These are phyloP conservation scores for Cantharis rufa DNA, from an alignment of 2,888 invertebrate species.

Conservation along the genomic window DNA sequence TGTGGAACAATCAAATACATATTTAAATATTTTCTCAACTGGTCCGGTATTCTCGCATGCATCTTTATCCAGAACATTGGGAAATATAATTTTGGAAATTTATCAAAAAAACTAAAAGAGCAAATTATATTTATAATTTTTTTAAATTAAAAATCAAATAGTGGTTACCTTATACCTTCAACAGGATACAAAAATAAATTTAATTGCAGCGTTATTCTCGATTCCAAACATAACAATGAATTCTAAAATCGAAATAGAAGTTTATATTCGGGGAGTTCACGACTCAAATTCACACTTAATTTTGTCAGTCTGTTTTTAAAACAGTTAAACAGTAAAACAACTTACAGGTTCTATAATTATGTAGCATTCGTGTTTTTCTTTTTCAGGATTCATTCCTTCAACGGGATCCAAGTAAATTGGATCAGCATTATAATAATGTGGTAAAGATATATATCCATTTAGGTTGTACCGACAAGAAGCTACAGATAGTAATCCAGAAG, in stretches of 20 bases:
- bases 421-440: constrained; percentile 78
- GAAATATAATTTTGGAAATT: background rate
- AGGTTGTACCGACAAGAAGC: constrained; percentile 74
- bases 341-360: constrained; percentile 72
- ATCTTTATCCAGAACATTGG: background rate
- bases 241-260: constrained; percentile 54
- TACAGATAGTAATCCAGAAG: constrained; percentile 72
- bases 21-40: background rate
- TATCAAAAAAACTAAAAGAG: background rate
- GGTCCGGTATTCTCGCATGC: background rate
- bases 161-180: constrained; percentile 37
- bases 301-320: too few species aligned
- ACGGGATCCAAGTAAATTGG: constrained; percentile 64
- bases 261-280: too few species aligned
- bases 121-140: too few species aligned
- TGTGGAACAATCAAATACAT: background rate
- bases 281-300: too few species aligned
- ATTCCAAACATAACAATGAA: constrained; percentile 74
- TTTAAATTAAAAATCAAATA: too few species aligned
- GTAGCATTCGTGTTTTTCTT: constrained; percentile 70
- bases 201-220: constrained; percentile 77
- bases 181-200: constrained; percentile 74
- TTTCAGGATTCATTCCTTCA: constrained; percentile 68
- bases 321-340: too few species aligned
- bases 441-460: constrained; percentile 78